A percentile compares a stretch with the other conserved stretches of the same genome.
Evolutionary conservation across 2,113 vertebrate species (phyloP).

Genomic region (Haliaeetus leucogaster): DNA sequence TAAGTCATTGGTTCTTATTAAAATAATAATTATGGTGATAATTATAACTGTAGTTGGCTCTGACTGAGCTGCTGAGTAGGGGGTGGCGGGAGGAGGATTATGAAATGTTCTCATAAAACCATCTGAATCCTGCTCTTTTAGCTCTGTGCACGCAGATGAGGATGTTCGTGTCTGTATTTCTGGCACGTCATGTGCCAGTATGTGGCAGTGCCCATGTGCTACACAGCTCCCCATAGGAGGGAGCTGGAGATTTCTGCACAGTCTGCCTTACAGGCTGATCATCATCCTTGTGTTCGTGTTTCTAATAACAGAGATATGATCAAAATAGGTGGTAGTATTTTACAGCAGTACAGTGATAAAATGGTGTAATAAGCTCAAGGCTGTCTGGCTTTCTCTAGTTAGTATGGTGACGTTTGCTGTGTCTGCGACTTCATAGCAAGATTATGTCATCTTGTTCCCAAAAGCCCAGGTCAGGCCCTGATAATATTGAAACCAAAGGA

Average conservation of each 20-base stretch:
- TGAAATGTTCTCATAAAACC: neutral
- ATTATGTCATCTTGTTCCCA: neutral
- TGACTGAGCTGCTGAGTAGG: slow-evolving; percentile 40
- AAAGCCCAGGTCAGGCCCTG: neutral
- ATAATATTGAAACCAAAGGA: neutral
- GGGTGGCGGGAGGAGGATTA: slow-evolving; percentile 11
- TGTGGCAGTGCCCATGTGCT: neutral
- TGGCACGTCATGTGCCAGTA: neutral
- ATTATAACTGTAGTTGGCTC: slow-evolving; percentile 53
- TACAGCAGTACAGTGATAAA: neutral
- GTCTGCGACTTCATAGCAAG: neutral
- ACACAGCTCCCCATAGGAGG: rapidly evolving
- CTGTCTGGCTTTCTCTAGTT: neutral
- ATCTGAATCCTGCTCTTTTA: neutral
- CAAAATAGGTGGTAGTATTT: neutral
- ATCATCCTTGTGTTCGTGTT: rapidly evolving
- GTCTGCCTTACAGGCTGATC: neutral
- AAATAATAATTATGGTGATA: slow-evolving; percentile 69
- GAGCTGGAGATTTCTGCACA: neutral
- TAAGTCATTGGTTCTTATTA: slow-evolving; percentile 66
- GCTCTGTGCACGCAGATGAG: neutral
- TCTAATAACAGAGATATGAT: neutral
- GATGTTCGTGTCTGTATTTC: neutral
- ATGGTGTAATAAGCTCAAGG: neutral
- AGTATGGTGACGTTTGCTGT: neutral